Conservation (phyloP, 2,797 vertebrate species). For the Thamnophis elegans region DNA sequence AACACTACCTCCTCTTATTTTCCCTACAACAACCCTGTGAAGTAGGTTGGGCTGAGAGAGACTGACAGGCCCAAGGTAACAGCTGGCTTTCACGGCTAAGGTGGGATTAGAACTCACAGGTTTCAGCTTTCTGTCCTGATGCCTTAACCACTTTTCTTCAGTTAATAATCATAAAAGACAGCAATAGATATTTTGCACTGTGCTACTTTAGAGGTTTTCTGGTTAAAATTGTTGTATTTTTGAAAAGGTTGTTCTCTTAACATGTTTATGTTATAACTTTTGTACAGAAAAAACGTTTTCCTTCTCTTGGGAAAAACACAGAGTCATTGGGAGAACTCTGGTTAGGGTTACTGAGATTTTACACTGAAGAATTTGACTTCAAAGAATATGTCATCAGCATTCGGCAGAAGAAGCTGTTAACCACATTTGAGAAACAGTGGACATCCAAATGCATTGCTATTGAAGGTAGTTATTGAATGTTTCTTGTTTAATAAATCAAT, state of each 20-base stretch:
- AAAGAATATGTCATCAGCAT: constrained; percentile 98
- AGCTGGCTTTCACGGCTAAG: not conserved
- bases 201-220: not conserved
- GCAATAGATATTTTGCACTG: not conserved
- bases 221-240: not conserved
- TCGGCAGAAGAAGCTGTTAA: constrained; percentile 90
- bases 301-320: constrained; percentile 82
- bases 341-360: constrained; percentile 93
- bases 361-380: constrained; percentile 98
- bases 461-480: constrained; percentile 79
- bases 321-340: constrained; percentile 95
- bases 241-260: not conserved
- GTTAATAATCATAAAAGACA: not conserved
- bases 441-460: constrained; percentile 98
- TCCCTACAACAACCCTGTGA: not conserved
- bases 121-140: not conserved
- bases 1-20: not conserved
- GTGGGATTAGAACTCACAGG: not conserved
- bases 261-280: constrained; percentile 14
- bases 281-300: constrained; percentile 79
- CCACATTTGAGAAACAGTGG: constrained; percentile 98
- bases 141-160: not conserved
- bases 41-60: not conserved
- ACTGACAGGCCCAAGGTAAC: not conserved
- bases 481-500: not conserved